Percentiles rank a stretch among this genome's conserved stretches.
Evolutionary conservation across 2,797 vertebrate species (phyloP).

Genomic region (Balearica regulorum): DNA sequence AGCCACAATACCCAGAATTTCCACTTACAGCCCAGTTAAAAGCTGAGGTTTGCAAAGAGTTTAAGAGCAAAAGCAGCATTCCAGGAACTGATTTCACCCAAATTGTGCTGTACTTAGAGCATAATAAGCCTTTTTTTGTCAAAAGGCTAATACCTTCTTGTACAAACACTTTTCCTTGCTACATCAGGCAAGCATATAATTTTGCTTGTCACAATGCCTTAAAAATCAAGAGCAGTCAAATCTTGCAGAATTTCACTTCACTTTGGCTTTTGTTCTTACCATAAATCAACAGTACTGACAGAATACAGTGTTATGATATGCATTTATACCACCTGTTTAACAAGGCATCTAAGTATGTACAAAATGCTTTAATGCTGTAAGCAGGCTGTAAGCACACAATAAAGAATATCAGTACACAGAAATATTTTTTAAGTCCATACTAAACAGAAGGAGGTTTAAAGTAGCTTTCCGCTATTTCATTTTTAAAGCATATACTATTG

Average conservation of each 20-base stretch:
- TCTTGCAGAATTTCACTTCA: neutral
- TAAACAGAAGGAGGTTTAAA: neutral
- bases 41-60: neutral
- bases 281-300: neutral
- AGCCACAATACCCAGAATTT: neutral
- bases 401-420: neutral
- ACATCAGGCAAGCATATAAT: conserved; percentile 15
- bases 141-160: conserved; percentile 3
- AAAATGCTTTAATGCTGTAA: neutral
- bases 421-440: neutral
- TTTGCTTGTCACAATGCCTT: conserved; percentile 25
- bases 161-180: conserved; percentile 4
- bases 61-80: conserved; percentile 10
- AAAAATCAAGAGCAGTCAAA: neutral
- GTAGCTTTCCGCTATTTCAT: neutral
- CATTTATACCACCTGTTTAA: conserved; percentile 27
- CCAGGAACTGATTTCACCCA: neutral
- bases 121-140: neutral
- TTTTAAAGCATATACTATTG: neutral
- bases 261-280: neutral
- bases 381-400: neutral
- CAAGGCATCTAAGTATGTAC: neutral
- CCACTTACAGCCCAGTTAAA: neutral
- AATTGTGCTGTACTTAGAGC: neutral
- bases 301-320: neutral